A percentile compares a stretch with the other conserved stretches of the same genome.
Conservation (phyloP, 2,797 vertebrate genomes). For the Neostethus bicornis region DNA sequence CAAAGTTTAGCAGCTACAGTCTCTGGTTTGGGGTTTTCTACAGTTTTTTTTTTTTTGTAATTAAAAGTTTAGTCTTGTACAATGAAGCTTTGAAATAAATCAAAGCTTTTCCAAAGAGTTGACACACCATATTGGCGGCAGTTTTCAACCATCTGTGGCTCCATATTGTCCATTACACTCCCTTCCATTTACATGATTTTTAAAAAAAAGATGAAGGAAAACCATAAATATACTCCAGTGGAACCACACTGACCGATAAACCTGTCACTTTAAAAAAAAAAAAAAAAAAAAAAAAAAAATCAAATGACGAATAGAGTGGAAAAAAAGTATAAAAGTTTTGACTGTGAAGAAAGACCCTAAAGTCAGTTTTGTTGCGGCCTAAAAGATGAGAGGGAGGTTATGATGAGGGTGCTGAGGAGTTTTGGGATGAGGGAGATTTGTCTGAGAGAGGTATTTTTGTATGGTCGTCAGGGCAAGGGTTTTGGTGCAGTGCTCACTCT, state of each 20-base stretch:
- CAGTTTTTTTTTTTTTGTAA: neutral
- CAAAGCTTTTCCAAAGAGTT: slow-evolving; percentile 1
- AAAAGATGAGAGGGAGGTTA: no score
- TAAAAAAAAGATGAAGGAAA: neutral
- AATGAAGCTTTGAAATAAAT: slow-evolving; percentile 2
- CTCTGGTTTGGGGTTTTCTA: neutral
- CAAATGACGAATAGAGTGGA: no score
- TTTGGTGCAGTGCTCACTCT: no score
- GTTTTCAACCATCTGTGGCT: neutral
- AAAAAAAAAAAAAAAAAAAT: no score
- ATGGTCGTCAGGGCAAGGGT: no score
- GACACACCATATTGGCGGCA: neutral
- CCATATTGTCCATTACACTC: neutral
- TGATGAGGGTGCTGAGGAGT: no score
- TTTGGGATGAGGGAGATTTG: no score
- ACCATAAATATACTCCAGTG: neutral
- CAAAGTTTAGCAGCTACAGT: neutral
- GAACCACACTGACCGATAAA: neutral
- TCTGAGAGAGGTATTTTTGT: no score
- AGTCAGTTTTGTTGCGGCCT: no score
- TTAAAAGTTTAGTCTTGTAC: slow-evolving; percentile 4
- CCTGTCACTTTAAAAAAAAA: no score
- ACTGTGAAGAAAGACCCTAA: neutral
- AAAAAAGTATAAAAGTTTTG: no score
- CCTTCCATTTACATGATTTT: neutral